Evolutionary conservation across 2,888 invertebrate species (phyloP).

Genomic region (Eumacrocentrus americanus): DNA sequence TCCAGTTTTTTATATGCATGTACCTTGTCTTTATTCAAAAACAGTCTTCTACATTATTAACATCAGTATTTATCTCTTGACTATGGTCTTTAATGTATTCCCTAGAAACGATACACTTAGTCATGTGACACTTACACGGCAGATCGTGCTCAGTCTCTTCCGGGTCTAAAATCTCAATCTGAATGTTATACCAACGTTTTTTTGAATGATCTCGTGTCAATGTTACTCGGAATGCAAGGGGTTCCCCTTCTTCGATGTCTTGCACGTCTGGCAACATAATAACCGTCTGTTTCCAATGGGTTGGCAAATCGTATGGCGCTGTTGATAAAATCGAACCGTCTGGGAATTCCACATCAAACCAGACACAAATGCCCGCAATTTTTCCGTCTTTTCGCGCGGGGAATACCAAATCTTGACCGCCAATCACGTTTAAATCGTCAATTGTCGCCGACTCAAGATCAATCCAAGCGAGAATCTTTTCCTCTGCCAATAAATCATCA

Average conservation of each 20-base stretch:
- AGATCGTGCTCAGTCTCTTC: slow-evolving; percentile 74
- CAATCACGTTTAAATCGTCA: slow-evolving; percentile 68
- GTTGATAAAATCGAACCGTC: slow-evolving; percentile 65
- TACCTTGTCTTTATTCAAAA: background rate
- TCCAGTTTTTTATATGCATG: background rate
- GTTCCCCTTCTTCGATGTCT: slow-evolving; percentile 67
- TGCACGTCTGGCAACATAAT: slow-evolving; percentile 76
- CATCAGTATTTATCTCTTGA: slow-evolving; percentile 1
- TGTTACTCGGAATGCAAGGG: slow-evolving; percentile 73
- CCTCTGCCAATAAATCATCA: slow-evolving; percentile 70
- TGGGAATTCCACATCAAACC: slow-evolving; percentile 82
- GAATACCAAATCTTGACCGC: slow-evolving; percentile 66
- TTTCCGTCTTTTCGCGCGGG: slow-evolving; percentile 64
- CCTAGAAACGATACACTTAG: slow-evolving; percentile 78
- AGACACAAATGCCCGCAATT: slow-evolving; percentile 78
- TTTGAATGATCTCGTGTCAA: slow-evolving; percentile 65
- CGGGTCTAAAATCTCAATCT: slow-evolving; percentile 74
- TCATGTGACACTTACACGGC: slow-evolving; percentile 78
- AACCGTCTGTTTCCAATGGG: slow-evolving; percentile 78
- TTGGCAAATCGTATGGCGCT: slow-evolving; percentile 65
- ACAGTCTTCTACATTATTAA: background rate
- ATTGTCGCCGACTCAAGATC: slow-evolving; percentile 69
- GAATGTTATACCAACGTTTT: slow-evolving; percentile 72
- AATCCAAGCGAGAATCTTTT: slow-evolving; percentile 71
- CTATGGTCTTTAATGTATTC: slow-evolving; percentile 66